Evolutionary conservation across 1,140 invertebrate genomes (phyloP), one percentile per base, ranked within the genome.

Genomic region (Euschistus heros): DNA sequence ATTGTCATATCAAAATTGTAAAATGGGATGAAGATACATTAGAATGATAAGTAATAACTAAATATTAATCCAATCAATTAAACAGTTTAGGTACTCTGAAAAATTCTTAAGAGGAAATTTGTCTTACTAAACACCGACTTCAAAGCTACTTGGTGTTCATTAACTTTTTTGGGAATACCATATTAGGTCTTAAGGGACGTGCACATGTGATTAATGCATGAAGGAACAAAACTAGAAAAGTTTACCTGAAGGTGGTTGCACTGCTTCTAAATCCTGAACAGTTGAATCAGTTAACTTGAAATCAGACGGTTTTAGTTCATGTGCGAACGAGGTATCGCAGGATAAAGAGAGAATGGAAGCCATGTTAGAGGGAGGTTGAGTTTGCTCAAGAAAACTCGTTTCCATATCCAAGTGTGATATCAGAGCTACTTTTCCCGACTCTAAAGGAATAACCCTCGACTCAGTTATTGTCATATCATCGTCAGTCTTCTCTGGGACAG

Each of bases 221-320:
- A 50, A 22, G 47, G 47, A 50, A 50, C n/a, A n/a, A 50, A 50
- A 22, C 47, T 50, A 50, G 5, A 18, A 50, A 50, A 50, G 47
- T 50, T 20, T 50, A 50, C 85, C 81, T 0, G 89, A 91, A 0
- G 89, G 89, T 0, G 89, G 89, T 69, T 85, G 84, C 2, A 90
- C 81, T 57, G 84, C 80, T 59, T 92, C 89, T 42, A 92, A 73
- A 73, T 90, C 87, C 15, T 62, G 60, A 15, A 54, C 24, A 24
- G 22, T 61, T 7, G 59, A 37, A 30, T 61, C 30, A 24, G 26
- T 59, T 4, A 66, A 44, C 37, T 62, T 59, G 22, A 66, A 66
- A 42, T 62, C 65, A 20, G 22, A 20, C 26, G 54, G 62, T 10
- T 20, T 30, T 33, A 37, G 26, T 20, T 26, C 17, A 3, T 33